phyloP scores from a whole-genome alignment of 2,888 invertebrate species.

The Drosophila limbata region DNA sequence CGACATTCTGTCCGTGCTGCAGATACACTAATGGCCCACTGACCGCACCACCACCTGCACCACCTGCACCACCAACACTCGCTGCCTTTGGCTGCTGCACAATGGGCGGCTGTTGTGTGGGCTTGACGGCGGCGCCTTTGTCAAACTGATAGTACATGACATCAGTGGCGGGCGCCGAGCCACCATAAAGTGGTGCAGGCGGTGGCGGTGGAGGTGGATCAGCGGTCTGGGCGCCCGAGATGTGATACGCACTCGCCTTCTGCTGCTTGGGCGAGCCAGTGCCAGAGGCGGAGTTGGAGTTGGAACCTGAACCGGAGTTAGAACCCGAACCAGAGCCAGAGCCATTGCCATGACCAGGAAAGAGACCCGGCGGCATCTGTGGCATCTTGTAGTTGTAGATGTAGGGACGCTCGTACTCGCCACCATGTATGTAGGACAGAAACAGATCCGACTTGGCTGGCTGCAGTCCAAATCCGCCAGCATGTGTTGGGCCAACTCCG shows the following conservation, averaged over 20 bases:
- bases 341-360: slow-evolving; percentile 14
- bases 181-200: slow-evolving; percentile 80
- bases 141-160: slow-evolving; percentile 85
- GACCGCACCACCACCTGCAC: slow-evolving; percentile 4
- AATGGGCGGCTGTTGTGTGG: slow-evolving; percentile 64
- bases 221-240: slow-evolving; percentile 84
- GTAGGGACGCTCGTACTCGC: slow-evolving; percentile 82
- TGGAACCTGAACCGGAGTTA: slow-evolving; percentile 38
- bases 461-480: slow-evolving; percentile 72
- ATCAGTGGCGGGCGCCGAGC: slow-evolving; percentile 82
- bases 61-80: slow-evolving; percentile 21
- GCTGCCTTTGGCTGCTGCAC: slow-evolving; percentile 76
- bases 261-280: slow-evolving; percentile 65
- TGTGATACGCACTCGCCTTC: slow-evolving; percentile 83
- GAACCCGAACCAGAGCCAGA: slow-evolving; percentile 20
- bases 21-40: slow-evolving; percentile 82
- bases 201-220: slow-evolving; percentile 83
- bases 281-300: slow-evolving; percentile 30
- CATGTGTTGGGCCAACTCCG: slow-evolving; percentile 24
- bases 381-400: slow-evolving; percentile 84
- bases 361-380: slow-evolving; percentile 77
- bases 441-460: slow-evolving; percentile 85
- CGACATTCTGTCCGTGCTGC: slow-evolving; percentile 78
- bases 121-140: slow-evolving; percentile 72
- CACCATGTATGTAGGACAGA: slow-evolving; percentile 83